These are phyloP conservation scores for Lycocerus yunnanus DNA, from an alignment of 2,888 invertebrate genomes.

Conservation along the genomic window DNA sequence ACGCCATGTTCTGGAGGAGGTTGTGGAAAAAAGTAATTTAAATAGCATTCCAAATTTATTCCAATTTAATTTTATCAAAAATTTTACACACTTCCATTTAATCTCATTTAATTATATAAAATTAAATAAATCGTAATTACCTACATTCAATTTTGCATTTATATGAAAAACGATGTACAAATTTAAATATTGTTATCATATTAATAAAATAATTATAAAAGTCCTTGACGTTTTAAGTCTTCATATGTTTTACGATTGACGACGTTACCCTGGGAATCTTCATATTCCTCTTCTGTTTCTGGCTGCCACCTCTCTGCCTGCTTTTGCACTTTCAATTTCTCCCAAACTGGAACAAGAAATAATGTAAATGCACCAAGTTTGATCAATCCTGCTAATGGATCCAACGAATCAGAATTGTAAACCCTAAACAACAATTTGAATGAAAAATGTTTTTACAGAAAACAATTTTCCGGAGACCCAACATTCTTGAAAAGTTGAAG, in stretches of 20 bases:
- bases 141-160: neutral
- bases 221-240: slow-evolving; percentile 96
- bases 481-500: too few species aligned
- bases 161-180: neutral
- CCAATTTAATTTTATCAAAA: neutral
- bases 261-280: slow-evolving; percentile 98
- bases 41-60: neutral
- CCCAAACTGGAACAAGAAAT: slow-evolving; percentile 80
- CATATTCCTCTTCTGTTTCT: slow-evolving; percentile 97
- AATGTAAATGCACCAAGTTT: neutral
- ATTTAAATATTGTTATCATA: neutral
- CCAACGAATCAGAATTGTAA: too few species aligned
- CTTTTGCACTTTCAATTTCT: slow-evolving; percentile 94
- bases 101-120: neutral
- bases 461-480: too few species aligned
- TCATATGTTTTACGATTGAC: slow-evolving; percentile 98
- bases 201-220: slow-evolving; percentile 68
- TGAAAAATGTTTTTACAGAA: too few species aligned
- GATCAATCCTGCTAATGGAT: too few species aligned
- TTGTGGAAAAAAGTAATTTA: slow-evolving; percentile 45
- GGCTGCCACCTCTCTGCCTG: slow-evolving; percentile 96
- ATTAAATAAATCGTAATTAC: neutral
- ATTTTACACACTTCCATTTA: neutral
- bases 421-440: too few species aligned
- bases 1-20: slow-evolving; percentile 51